These are phyloP conservation scores for Microplitis manilae DNA, from an alignment of 2,888 invertebrate genomes.

Conservation along the genomic window DNA sequence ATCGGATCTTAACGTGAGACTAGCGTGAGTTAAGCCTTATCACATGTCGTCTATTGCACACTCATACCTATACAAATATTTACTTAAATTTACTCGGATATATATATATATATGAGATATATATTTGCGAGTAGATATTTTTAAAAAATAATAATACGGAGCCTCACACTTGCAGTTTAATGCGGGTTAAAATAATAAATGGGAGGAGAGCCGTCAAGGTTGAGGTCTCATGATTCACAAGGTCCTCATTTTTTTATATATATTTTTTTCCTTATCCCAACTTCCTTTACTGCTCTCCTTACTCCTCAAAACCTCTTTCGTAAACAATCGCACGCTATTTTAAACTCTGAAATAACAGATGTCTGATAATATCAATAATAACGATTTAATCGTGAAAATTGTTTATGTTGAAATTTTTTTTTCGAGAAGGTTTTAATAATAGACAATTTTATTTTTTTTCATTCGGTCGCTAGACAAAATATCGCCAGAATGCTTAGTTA, in stretches of 20 bases:
- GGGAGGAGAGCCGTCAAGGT: background rate
- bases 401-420: no score
- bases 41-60: conserved; percentile 47
- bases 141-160: background rate
- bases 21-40: conserved; percentile 63
- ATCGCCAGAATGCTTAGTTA: no score
- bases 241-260: background rate
- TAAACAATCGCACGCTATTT: background rate
- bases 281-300: background rate
- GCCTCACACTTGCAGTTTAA: no score
- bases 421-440: no score
- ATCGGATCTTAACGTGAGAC: conserved; percentile 62
- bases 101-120: no score
- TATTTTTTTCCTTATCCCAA: background rate
- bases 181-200: background rate
- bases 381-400: no score
- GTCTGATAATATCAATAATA: no score
- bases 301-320: background rate
- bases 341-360: background rate
- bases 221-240: background rate
- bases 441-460: no score
- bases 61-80: background rate
- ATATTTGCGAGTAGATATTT: no score
- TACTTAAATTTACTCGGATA: no score
- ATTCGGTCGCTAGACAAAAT: no score